phyloP scores from a whole-genome alignment of 2,797 vertebrate genomes.

The Acrossocheilus wenchowensis region DNA sequence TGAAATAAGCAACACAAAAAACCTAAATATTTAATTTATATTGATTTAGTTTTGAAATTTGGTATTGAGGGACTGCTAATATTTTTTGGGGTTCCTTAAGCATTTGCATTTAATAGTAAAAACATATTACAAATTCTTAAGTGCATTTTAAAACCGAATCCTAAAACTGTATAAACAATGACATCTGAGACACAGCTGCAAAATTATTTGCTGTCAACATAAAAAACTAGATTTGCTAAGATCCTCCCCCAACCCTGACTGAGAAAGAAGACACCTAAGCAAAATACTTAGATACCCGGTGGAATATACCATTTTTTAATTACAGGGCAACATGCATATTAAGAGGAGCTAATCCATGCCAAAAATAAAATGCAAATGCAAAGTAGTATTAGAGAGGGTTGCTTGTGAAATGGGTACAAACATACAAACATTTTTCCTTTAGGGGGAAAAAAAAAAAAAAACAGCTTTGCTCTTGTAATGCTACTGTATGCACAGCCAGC shows the following conservation, averaged over 20 bases:
- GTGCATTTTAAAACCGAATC: not conserved
- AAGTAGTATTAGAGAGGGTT: not conserved
- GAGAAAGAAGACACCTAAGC: not conserved
- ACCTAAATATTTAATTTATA: not conserved
- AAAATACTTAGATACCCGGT: not conserved
- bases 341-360: not conserved
- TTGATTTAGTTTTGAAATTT: not conserved
- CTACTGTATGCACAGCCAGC: constrained; percentile 16
- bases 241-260: not conserved
- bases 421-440: not conserved
- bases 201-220: not conserved
- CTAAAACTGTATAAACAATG: not conserved
- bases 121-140: not conserved
- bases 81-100: not conserved
- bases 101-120: not conserved
- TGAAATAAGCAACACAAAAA: not conserved
- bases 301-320: constrained; percentile 10
- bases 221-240: not conserved
- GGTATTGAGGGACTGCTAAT: not conserved
- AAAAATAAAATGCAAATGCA: not conserved
- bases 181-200: not conserved
- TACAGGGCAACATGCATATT: not conserved
- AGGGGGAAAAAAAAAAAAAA: not conserved
- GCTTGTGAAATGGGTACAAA: not conserved
- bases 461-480: not conserved